Percentiles rank a stretch among this genome's conserved stretches.
Conservation (phyloP, 2,888 invertebrate species). For the Nemapogon koenigi region DNA sequence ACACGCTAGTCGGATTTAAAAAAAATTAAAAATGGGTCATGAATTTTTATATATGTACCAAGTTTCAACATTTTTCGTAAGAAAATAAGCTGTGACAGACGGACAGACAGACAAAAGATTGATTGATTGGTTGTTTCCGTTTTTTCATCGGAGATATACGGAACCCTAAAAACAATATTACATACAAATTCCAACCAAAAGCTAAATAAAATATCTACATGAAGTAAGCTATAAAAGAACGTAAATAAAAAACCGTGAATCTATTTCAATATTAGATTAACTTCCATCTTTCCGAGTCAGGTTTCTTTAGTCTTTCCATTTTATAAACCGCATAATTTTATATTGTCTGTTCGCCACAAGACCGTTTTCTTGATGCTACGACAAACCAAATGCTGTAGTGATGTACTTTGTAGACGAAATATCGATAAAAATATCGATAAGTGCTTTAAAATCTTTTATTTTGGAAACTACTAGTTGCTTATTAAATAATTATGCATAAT, state of each 20-base stretch:
- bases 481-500: no score
- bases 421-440: no score
- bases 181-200: not conserved
- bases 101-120: no score
- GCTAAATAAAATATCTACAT: not conserved
- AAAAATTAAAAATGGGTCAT: no score
- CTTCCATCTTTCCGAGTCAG: constrained; percentile 33
- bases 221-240: not conserved
- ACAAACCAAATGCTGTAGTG: constrained; percentile 40
- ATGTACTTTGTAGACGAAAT: constrained; percentile 16
- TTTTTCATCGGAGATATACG: not conserved
- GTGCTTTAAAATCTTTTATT: no score
- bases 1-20: no score
- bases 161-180: not conserved
- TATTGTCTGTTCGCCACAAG: constrained; percentile 42
- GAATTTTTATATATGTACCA: no score
- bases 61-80: no score
- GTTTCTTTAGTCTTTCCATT: constrained; percentile 37
- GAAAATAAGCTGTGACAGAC: no score
- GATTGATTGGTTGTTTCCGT: no score
- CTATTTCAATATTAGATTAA: constrained; percentile 57
- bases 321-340: constrained; percentile 55
- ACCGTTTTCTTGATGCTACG: constrained; percentile 46
- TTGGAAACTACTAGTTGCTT: no score
- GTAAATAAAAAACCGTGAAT: constrained; percentile 14